Conservation (phyloP, 2,113 vertebrate genomes). For the Lontra canadensis region DNA sequence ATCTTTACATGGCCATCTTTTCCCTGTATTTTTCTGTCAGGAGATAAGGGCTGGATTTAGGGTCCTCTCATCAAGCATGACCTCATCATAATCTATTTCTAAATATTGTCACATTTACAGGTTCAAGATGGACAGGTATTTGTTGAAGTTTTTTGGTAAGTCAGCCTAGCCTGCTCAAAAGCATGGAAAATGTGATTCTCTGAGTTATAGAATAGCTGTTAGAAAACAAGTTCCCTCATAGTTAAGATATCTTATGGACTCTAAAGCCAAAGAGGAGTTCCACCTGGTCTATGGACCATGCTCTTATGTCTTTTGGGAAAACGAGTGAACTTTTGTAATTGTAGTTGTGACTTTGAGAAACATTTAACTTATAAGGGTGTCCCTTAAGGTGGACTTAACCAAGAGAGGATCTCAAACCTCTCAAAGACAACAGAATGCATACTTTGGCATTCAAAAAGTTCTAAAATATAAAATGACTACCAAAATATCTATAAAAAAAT, state of each 20-base stretch:
- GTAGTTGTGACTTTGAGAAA: background rate
- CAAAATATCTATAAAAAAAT: background rate
- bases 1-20: background rate
- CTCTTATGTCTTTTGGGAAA: background rate
- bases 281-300: background rate
- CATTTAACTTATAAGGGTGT: background rate
- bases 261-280: background rate
- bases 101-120: background rate
- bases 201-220: background rate
- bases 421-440: background rate
- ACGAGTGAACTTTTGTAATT: background rate
- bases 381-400: background rate
- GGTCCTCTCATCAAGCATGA: background rate
- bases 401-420: background rate
- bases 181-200: background rate
- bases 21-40: background rate
- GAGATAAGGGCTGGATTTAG: background rate
- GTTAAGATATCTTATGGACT: background rate
- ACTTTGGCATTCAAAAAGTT: background rate
- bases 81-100: background rate
- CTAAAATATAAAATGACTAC: background rate
- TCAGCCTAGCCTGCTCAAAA: background rate
- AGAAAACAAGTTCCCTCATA: background rate
- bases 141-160: background rate
- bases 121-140: background rate